A percentile compares a stretch with the other conserved stretches of the same genome.
phyloP scores from a whole-genome alignment of 1,140 invertebrate genomes.

The Nasonia longicornis region DNA sequence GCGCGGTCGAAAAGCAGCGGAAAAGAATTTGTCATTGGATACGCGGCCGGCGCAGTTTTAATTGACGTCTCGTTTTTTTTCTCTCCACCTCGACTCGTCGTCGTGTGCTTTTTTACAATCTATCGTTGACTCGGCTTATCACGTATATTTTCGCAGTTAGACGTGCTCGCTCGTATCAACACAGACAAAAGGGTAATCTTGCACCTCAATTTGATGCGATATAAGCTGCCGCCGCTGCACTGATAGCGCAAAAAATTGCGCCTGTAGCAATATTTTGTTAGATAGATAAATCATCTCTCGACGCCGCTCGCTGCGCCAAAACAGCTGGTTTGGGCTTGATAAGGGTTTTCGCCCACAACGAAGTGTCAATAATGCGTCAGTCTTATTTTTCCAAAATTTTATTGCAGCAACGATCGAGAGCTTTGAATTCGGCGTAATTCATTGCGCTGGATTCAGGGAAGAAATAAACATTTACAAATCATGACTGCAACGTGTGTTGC shows the following conservation, averaged over 20 bases:
- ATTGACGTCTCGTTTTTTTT: conserved; percentile 1
- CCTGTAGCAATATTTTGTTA: conserved; percentile 34
- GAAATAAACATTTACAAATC: neutral
- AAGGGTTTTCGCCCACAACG: neutral
- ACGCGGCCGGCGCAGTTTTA: neutral
- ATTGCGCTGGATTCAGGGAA: neutral
- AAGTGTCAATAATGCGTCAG: conserved; percentile 3
- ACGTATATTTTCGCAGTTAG: conserved; percentile 19
- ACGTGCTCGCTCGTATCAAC: conserved; percentile 28
- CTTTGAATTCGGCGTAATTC: neutral
- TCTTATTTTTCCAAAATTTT: neutral
- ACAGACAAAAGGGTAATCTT: conserved; percentile 31
- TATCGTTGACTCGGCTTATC: conserved; percentile 16
- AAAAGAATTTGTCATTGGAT: neutral
- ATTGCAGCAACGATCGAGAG: neutral
- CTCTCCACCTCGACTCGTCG: neutral
- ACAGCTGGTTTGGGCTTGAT: neutral
- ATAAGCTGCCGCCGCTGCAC: conserved; percentile 13
- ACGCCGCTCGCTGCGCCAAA: neutral
- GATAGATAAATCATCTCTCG: conserved; percentile 14
- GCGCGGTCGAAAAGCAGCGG: too few species aligned
- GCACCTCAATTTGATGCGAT: conserved; percentile 38
- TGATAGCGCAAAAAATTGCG: conserved; percentile 34
- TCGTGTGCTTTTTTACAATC: conserved; percentile 1
- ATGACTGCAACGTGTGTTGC: neutral